Evolutionary conservation across 2,113 vertebrate genomes (phyloP).

Genomic region (Dendrocopos noguchii): DNA sequence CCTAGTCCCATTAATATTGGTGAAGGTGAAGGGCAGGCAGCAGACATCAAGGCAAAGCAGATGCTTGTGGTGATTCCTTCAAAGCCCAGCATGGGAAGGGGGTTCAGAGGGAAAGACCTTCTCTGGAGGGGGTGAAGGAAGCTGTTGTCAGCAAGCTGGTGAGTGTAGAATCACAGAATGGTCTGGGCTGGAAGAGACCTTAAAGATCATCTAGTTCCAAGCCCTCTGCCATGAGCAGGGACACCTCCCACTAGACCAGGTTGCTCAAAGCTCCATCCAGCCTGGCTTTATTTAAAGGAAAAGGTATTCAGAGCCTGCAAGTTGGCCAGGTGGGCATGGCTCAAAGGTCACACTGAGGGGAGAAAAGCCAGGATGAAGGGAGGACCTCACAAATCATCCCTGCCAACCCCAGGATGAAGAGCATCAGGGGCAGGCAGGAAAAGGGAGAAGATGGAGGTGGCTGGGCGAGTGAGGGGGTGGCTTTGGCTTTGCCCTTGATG

Average conservation of each 20-base stretch:
- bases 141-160: background rate
- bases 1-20: rapidly evolving
- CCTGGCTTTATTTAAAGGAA: background rate
- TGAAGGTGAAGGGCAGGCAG: rapidly evolving
- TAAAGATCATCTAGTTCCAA: too few relatives aligned
- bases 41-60: background rate
- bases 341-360: background rate
- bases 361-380: background rate
- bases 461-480: background rate
- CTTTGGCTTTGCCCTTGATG: background rate
- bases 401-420: background rate
- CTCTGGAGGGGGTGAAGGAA: background rate
- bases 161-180: background rate
- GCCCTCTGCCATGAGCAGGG: too few relatives aligned
- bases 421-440: background rate
- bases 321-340: background rate
- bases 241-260: too few relatives aligned
- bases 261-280: too few relatives aligned
- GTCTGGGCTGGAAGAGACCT: too few relatives aligned
- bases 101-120: background rate
- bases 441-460: background rate
- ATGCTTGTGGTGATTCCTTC: background rate
- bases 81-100: background rate
- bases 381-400: background rate
- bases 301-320: background rate